Conservation (phyloP, 2,888 invertebrate species). For the Rhingia rostrata region DNA sequence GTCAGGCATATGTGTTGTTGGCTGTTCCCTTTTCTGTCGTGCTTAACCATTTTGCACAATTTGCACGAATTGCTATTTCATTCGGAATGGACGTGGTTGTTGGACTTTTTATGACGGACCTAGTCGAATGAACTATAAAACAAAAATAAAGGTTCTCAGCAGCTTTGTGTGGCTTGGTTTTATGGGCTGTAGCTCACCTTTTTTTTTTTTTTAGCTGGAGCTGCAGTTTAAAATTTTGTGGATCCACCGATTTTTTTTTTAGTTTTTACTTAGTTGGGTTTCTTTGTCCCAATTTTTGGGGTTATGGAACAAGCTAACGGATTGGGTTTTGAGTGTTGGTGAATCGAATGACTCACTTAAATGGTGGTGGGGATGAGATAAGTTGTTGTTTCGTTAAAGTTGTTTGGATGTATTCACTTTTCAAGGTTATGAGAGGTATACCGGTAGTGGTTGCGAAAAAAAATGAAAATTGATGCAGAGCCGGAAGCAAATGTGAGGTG, state of each 20-base stretch:
- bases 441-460: no score
- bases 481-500: no score
- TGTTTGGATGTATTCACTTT: no score
- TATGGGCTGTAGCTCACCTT: constrained; percentile 40
- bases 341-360: no score
- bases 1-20: constrained; percentile 7
- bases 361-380: no score
- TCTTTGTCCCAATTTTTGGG: constrained; percentile 50
- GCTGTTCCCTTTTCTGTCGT: constrained; percentile 30
- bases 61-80: constrained; percentile 44
- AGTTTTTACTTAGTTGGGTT: constrained; percentile 32
- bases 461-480: no score
- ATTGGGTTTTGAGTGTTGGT: no score
- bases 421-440: no score
- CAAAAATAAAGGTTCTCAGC: constrained; percentile 17
- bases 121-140: constrained; percentile 40
- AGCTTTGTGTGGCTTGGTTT: constrained; percentile 44
- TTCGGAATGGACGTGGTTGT: background rate
- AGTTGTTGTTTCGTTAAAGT: no score
- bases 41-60: constrained; percentile 38
- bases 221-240: constrained; percentile 19
- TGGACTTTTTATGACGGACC: background rate
- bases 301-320: background rate
- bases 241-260: background rate
- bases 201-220: constrained; percentile 18